These are phyloP conservation scores for Microctenopoma stevenorrisi DNA, from an alignment of 2,797 vertebrate species.

Conservation along the genomic window DNA sequence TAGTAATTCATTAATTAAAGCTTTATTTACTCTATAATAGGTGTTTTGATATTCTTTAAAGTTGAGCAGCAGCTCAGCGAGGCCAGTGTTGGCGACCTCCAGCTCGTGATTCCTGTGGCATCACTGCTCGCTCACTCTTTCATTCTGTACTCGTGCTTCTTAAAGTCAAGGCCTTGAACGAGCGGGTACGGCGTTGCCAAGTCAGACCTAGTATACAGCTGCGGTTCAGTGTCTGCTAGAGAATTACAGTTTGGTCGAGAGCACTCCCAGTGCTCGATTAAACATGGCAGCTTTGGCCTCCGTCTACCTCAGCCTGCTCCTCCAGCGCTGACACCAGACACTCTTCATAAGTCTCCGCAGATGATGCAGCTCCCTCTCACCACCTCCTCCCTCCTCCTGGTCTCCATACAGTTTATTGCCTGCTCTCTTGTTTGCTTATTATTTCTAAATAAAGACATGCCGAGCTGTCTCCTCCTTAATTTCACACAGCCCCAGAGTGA, in stretches of 20 bases:
- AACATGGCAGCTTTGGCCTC: constrained; percentile 27
- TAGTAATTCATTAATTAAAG: constrained; percentile 1
- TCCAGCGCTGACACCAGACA: constrained; percentile 6
- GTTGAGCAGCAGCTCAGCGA: background rate
- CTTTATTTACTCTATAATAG: background rate
- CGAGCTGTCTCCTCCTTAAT: constrained; percentile 36
- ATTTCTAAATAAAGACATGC: constrained; percentile 51
- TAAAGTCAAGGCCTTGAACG: background rate
- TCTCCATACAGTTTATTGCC: background rate
- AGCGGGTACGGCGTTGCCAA: background rate
- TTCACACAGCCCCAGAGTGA: constrained; percentile 36
- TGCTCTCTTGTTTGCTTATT: constrained; percentile 27
- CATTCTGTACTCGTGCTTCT: background rate
- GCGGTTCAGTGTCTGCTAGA: constrained; percentile 11
- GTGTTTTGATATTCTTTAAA: no score
- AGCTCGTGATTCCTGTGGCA: background rate
- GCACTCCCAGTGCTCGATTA: constrained; percentile 6
- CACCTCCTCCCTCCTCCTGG: background rate
- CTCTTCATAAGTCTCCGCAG: constrained; percentile 10
- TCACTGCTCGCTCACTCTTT: background rate
- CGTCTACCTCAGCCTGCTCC: constrained; percentile 17
- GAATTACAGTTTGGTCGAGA: constrained; percentile 38
- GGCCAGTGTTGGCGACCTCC: background rate
- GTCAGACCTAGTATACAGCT: constrained; percentile 13
- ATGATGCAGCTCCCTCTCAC: background rate